Evolutionary conservation across 2,888 invertebrate genomes (phyloP), one percentile per base, ranked within the genome.

Genomic region (Odontothrips loti): DNA sequence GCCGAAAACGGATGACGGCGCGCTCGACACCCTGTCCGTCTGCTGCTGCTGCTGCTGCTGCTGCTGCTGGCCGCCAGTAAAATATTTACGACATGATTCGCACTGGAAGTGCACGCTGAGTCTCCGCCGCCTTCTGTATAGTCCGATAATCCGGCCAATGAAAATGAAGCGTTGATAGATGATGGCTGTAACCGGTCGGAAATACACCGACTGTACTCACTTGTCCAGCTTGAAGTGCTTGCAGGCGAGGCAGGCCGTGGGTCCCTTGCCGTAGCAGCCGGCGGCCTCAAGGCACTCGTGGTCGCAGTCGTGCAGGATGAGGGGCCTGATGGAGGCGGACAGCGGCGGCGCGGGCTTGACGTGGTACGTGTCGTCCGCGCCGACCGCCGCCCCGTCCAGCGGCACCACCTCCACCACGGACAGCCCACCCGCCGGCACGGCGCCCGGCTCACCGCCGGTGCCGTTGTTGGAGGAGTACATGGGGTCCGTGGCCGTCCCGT

Each of bases 401-500:
- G 68, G 68, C 68, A 75, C 68, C 68, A 75, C 27, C 68, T 75
- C 68, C 9, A 75, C 68, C 27, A 12, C 68, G 23, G 27, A 8
- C 23, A 27, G 27, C 27, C 23, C 68, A 10, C 23, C 68, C 11
- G 27, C 68, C 23, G 23, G 23, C 23, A 4, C 68, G 23, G 63
- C 63, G 23, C 68, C 68, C 9, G 68, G 12, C 27, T 23, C 68
- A 10, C n/a, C n/a, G 51, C 51, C 51, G 51, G 23, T 9, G 68
- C 23, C 23, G 68, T 23, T 27, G 68, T 12, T 27, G 23, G 68
- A 23, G 23, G 68, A 15, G 58, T 58, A 27, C 17, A 86, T 84
- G 0, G 89, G 89, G 80, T 88, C 86, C 1, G 85, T 86, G 79
- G 88, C 87, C 3, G 90, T 90, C 43, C 91, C 91, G 85, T 90